Conservation (phyloP, 2,888 invertebrate species). For the Nephrotoma guestfalica region DNA sequence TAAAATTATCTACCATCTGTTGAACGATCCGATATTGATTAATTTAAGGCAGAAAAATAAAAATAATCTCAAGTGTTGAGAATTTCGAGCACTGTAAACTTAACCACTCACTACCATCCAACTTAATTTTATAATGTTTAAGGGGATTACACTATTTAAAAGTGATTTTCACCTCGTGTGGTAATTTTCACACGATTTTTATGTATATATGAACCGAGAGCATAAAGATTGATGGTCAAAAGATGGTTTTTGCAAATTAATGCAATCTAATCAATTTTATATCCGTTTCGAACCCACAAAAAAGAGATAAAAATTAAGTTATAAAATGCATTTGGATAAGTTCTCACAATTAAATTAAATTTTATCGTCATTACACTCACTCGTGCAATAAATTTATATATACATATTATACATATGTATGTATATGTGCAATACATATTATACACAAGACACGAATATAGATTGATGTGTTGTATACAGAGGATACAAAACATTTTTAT, state of each 20-base stretch:
- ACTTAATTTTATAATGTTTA: background rate
- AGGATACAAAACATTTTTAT: background rate
- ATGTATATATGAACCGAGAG: background rate
- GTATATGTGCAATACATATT: too few species aligned
- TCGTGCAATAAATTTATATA: background rate
- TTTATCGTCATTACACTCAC: background rate
- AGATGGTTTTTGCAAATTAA: slow-evolving; percentile 2
- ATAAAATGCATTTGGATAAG: slow-evolving; percentile 1
- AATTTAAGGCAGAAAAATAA: background rate
- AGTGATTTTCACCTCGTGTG: background rate
- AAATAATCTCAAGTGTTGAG: background rate
- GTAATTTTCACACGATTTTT: slow-evolving; percentile 4
- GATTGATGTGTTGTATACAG: too few species aligned
- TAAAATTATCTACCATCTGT: background rate
- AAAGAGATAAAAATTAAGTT: background rate
- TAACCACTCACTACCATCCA: background rate
- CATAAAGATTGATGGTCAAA: background rate
- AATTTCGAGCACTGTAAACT: background rate
- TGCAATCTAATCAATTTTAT: slow-evolving; percentile 3
- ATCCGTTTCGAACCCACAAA: background rate
- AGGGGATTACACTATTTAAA: background rate
- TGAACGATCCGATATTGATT: background rate
- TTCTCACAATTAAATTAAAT: background rate
- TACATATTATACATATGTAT: background rate
- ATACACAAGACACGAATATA: background rate